A percentile compares a stretch with the other conserved stretches of the same genome.
phyloP scores from a whole-genome alignment of 2,888 invertebrate species.

The Agonopterix arenella region DNA sequence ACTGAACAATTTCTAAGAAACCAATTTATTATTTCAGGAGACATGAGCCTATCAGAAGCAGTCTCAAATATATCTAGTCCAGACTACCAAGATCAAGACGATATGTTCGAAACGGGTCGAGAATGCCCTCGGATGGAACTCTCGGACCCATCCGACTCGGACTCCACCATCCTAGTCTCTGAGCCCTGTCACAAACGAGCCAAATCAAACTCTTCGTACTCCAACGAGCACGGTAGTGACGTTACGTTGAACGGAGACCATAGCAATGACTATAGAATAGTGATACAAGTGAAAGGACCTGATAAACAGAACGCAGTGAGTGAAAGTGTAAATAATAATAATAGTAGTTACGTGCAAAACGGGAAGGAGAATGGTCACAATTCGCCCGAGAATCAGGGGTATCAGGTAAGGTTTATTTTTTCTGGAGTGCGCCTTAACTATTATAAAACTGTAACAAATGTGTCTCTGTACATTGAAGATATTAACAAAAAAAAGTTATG shows the following conservation, averaged over 20 bases:
- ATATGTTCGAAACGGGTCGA: slow-evolving; percentile 86
- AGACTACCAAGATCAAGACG: slow-evolving; percentile 92
- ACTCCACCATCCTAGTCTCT: slow-evolving; percentile 90
- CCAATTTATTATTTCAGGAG: slow-evolving; percentile 63
- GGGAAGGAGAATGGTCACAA: slow-evolving; percentile 65
- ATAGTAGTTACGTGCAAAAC: slow-evolving; percentile 62
- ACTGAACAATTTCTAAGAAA: background rate
- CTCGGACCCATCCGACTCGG: slow-evolving; percentile 93
- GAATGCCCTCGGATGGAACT: slow-evolving; percentile 90
- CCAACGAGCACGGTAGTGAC: slow-evolving; percentile 75
- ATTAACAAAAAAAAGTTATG: too few species aligned
- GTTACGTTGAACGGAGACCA: slow-evolving; percentile 67
- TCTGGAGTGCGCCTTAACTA: background rate
- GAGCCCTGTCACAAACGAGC: slow-evolving; percentile 81
- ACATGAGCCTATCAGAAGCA: slow-evolving; percentile 90
- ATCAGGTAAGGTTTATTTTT: slow-evolving; percentile 62
- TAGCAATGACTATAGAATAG: slow-evolving; percentile 81
- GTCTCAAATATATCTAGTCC: slow-evolving; percentile 94
- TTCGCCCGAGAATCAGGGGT: slow-evolving; percentile 77
- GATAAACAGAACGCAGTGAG: slow-evolving; percentile 53
- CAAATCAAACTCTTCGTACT: slow-evolving; percentile 63
- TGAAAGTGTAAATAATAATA: slow-evolving; percentile 58
- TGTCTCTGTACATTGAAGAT: too few species aligned
- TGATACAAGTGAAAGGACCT: slow-evolving; percentile 82
- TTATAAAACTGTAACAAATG: too few species aligned